Base-by-base conservation (phyloP, 92 coral and sea anemone species). In the Phymanthus crucifer region DNA sequence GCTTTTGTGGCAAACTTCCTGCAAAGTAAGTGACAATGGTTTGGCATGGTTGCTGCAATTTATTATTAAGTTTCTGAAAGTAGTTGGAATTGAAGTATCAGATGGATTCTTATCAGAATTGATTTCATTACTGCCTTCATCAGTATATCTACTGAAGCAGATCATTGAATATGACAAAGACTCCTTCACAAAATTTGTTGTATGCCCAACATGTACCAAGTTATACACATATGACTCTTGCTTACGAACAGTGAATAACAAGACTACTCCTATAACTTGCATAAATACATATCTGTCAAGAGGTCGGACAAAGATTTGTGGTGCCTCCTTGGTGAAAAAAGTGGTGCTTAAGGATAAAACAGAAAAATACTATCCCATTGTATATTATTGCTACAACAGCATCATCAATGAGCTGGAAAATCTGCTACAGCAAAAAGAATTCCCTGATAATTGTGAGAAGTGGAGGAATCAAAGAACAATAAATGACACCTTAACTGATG, bases 131-230 rank as follows among this genome's bases (percentile, higher is more conserved):
- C 40, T 67, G 17, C 72, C 72, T 23, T 11, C 38, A 4, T 67
- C 72, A 67, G 1, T 64, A 64, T 82, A 87, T 74, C 75, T 87
- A 43, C 36, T 82, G 61, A 40, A 87, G 66, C 80, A 78, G 37
- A 65, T 82, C 47, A 52, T 87, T 43, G 77, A 87, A 29, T 83
- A 76, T 48, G 86, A 88, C 54, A 78, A 88, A 47, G 91, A 88
- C 57, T 75, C 74, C 64, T 90, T 90, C 66, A 78, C 83, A 43
- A 89, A 89, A 80, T 85, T 73, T 88, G 89, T 88, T 32, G 88
- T 88, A 45, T 87, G 91, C 56, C 86, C 92, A 33, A 89, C 86
- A 64, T 85, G 93, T 73, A 47, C 80, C 75, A 89, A 81, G 46
- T 87, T 86, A 16, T 89, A 85, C 66, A 71, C 82, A 23, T 89